Evolutionary conservation across 2,888 invertebrate genomes (phyloP), one percentile per base, ranked within the genome.

Genomic region (Leptinotarsa haldemani): DNA sequence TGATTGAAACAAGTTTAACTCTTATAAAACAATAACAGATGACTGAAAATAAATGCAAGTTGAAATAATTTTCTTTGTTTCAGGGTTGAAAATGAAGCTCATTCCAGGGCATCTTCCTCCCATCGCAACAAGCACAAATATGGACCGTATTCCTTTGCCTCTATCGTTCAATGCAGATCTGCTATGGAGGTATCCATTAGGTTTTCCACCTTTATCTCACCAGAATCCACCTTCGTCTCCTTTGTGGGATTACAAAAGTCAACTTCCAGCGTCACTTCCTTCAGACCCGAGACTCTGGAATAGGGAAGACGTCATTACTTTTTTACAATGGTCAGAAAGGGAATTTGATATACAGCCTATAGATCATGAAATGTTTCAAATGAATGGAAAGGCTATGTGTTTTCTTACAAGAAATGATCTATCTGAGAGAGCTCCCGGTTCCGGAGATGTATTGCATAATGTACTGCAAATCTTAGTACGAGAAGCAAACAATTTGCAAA

Each of bases 351-450:
- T 97, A 80, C 96, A 96, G 69, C 93, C 94, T 82, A 94, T 97
- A 85, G 96, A 97, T 85, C 93, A 95, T 92, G 96, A 97, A 85
- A 93, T 95, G 88, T 97, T 97, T 87, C 96, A 96, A 89, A 97
- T 97, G 97, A 97, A 97, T 87, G 97, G 97, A 90, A 98, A 98
- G 89, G 98, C 97, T 1, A 89, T 98, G 82, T 97, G 97, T 86
- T 90, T 98, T 65, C 89, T 98, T 78, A 97, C 95, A 65, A 94
- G 97, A 86, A 93, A 92, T 18, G 97, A 98, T 88, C 91, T 98
- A 81, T 94, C 95, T 40, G 97, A 97, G 85, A 91, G 98, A 73
- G 96, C 96, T 81, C 97, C 97, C 0, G 95, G 96, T 22, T 96
- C 96, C 48, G 98, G 98, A 3, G 98, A 98, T 86, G 95, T 98